Evolutionary conservation across 2,797 vertebrate species (phyloP), one percentile per base, ranked within the genome.

Genomic region (Cephalopachus bancanus): DNA sequence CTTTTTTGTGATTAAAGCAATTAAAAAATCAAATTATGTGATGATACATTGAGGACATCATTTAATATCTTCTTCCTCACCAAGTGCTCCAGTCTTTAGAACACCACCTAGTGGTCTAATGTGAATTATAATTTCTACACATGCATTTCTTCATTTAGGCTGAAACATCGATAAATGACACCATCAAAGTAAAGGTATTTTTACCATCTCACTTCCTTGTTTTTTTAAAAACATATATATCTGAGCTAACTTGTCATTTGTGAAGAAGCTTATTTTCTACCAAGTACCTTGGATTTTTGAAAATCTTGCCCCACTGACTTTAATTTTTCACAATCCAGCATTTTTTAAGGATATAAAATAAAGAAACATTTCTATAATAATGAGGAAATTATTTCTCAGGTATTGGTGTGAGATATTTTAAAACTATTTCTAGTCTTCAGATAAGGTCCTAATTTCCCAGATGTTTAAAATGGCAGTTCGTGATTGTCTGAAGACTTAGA

Each of bases 101-200:
- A 87, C n/a, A 62, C 60, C 60, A 96, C 72, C 30, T 93, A 75
- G 72, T 88, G 76, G 91, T 57, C 59, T 92, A 90, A 90, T 49
- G 83, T 60, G 30, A 92, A 30, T 80, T 75, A n/a, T 28, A 62
- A 49, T 72, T 79, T 10, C 10, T 22, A 14, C 10, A 4, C 22
- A 5, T 69, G 44, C 12, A 20, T 76, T 81, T 89, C 57, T 86
- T 93, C 20, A 64, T 64, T 79, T 57, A 74, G 28, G 22, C 69
- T 33, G 20, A 93, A 89, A 75, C 67, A 74, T 30, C 24, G 26
- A 5, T 37, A 74, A 76, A 53, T 37, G 91, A 83, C 84, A 57
- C 24, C 69, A 28, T 88, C 60, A 51, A 75, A 75, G 20, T 86
- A 75, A 83, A 83, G 64, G 7, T 30, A 44, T 59, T 78, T 93